Conservation (phyloP, 1,140 invertebrate genomes). For the Reticulitermes speratus region DNA sequence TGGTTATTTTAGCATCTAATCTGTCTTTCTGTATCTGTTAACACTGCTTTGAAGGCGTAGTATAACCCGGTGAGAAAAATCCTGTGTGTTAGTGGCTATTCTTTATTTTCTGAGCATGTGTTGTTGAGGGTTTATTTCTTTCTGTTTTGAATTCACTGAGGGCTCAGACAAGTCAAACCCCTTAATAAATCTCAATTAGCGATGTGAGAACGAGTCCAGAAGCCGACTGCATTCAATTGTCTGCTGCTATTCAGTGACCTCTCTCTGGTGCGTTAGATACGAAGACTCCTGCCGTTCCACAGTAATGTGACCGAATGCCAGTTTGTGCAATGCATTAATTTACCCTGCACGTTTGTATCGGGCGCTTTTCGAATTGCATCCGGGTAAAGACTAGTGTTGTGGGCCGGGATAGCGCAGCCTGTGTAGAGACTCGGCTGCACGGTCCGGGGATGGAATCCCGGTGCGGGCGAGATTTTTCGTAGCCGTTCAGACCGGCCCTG, state of each 20-base stretch:
- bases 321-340: too few species aligned
- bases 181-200: conserved; percentile 19
- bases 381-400: too few species aligned
- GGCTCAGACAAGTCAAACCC: conserved; percentile 4
- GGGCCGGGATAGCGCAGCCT: too few species aligned
- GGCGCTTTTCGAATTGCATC: too few species aligned
- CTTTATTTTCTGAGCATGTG: background rate
- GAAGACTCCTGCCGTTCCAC: background rate
- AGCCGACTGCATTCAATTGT: conserved; percentile 3
- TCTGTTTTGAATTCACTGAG: conserved; percentile 7
- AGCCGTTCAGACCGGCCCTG: too few species aligned
- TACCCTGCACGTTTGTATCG: too few species aligned
- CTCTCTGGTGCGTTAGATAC: background rate
- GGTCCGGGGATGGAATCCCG: too few species aligned
- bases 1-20: background rate
- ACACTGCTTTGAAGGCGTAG: background rate
- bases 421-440: too few species aligned
- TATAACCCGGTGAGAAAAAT: background rate
- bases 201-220: background rate
- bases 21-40: background rate
- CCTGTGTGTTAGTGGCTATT: background rate
- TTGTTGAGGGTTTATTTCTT: conserved; percentile 11
- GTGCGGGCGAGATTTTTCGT: too few species aligned
- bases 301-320: too few species aligned
- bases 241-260: background rate